Evolutionary conservation across 2,797 vertebrate species (phyloP).

Genomic region (Pseudopleuronectes americanus): DNA sequence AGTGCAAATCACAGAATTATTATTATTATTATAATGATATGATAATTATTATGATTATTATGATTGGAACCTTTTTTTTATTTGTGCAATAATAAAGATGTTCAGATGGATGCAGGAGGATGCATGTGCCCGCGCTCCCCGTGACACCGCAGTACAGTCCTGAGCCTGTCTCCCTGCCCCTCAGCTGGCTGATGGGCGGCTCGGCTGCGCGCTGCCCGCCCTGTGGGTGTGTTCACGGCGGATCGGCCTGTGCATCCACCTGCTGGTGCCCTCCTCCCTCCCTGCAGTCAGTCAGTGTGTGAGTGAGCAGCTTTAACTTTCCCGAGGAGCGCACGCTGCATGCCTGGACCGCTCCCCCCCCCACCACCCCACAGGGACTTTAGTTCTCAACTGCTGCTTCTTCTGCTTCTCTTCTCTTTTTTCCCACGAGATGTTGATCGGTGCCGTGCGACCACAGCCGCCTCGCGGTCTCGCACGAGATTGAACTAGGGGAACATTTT

Average conservation of each 20-base stretch:
- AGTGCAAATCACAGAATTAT: too few species aligned
- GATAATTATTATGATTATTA: too few species aligned
- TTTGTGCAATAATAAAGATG: too few species aligned
- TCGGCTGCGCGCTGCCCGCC: conserved; percentile 74
- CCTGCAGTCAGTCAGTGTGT: conserved; percentile 56
- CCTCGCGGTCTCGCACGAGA: conserved; percentile 30
- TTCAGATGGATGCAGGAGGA: too few species aligned
- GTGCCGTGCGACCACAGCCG: conserved; percentile 27
- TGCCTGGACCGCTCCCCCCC: conserved; percentile 57
- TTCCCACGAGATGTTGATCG: conserved; percentile 60
- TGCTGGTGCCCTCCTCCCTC: conserved; percentile 76
- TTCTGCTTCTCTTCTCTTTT: neutral
- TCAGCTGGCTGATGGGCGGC: conserved; percentile 63
- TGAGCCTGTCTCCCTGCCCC: neutral
- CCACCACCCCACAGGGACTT: conserved; percentile 56
- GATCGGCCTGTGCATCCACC: conserved; percentile 81
- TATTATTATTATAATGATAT: too few species aligned
- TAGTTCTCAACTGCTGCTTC: conserved; percentile 33
- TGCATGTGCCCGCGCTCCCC: too few species aligned
- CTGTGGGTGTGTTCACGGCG: conserved; percentile 78
- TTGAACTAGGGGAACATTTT: conserved; percentile 39
- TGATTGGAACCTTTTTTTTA: too few species aligned
- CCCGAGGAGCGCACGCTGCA: conserved; percentile 47
- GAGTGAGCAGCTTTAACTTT: conserved; percentile 69
- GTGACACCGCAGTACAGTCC: neutral